These are phyloP conservation scores for Austrolebias charrua DNA, from an alignment of 2,797 vertebrate genomes.

Conservation along the genomic window DNA sequence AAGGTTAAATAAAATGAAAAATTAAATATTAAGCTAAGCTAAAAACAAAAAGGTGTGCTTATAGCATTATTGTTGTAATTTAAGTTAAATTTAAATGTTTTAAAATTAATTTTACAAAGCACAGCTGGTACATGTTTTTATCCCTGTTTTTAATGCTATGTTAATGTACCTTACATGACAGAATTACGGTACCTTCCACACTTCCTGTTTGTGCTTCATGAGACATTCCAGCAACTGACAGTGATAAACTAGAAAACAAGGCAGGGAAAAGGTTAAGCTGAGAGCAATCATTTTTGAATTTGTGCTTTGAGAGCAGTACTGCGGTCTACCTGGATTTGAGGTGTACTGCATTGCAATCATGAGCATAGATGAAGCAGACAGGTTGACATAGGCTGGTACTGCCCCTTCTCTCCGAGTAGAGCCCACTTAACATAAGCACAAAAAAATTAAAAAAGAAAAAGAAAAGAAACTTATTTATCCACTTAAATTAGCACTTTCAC, in stretches of 20 bases:
- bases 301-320: neutral
- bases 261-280: constrained; percentile 10
- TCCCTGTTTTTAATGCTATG: too few relatives aligned
- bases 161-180: too few relatives aligned
- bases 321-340: constrained; percentile 89
- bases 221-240: constrained; percentile 98
- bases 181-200: constrained; percentile 99
- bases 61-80: too few relatives aligned
- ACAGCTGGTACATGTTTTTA: too few relatives aligned
- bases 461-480: neutral
- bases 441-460: too few relatives aligned
- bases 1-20: too few relatives aligned
- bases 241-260: constrained; percentile 90
- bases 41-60: too few relatives aligned
- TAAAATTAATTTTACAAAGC: too few relatives aligned
- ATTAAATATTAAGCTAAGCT: too few relatives aligned
- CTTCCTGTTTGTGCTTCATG: constrained; percentile 99
- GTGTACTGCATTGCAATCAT: constrained; percentile 99
- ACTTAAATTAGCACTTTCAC: neutral
- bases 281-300: neutral
- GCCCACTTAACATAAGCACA: constrained; percentile 83
- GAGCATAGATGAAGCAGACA: constrained; percentile 97
- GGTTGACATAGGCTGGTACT: constrained; percentile 94
- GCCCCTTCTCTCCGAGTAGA: constrained; percentile 94
- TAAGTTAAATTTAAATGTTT: too few relatives aligned